These are phyloP conservation scores for Porites lobata DNA, from an alignment of 92 coral and sea anemone genomes.

Conservation along the genomic window DNA sequence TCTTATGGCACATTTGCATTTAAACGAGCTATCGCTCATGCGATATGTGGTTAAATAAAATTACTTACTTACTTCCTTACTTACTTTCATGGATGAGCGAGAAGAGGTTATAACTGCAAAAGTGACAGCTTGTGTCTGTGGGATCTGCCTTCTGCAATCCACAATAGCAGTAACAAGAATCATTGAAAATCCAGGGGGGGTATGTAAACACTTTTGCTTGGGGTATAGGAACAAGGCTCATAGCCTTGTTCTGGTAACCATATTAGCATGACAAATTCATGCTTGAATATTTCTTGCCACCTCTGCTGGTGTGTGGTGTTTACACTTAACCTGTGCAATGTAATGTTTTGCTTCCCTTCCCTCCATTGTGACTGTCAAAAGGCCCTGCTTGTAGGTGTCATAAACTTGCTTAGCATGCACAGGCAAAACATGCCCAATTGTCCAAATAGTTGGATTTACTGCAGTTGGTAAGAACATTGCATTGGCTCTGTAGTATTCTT, in stretches of 20 bases:
- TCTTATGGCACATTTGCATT: too few relatives aligned
- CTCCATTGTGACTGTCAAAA: constrained; percentile 76
- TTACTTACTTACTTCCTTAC: too few relatives aligned
- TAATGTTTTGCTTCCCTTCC: constrained; percentile 82
- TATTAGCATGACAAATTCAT: constrained; percentile 79
- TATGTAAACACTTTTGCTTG: constrained; percentile 68
- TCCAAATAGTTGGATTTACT: constrained; percentile 5
- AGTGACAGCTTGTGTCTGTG: constrained; percentile 56
- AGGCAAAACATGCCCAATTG: neutral
- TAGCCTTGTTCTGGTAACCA: constrained; percentile 85
- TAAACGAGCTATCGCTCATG: too few relatives aligned
- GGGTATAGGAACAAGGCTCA: constrained; percentile 58
- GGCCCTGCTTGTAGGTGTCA: neutral
- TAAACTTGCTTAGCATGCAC: constrained; percentile 7
- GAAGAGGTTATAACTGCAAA: constrained; percentile 58
- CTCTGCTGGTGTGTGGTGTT: constrained; percentile 67
- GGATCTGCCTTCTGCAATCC: constrained; percentile 70
- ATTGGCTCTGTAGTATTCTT: constrained; percentile 10
- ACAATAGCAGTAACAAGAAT: constrained; percentile 72
- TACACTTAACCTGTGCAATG: constrained; percentile 57
- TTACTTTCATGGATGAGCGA: neutral
- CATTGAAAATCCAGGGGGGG: constrained; percentile 65
- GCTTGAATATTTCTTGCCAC: constrained; percentile 77
- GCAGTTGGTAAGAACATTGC: constrained; percentile 9
- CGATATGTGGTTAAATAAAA: too few relatives aligned